Evolutionary conservation across 2,888 invertebrate species (phyloP).

Genomic region (Horisme vitalbata): DNA sequence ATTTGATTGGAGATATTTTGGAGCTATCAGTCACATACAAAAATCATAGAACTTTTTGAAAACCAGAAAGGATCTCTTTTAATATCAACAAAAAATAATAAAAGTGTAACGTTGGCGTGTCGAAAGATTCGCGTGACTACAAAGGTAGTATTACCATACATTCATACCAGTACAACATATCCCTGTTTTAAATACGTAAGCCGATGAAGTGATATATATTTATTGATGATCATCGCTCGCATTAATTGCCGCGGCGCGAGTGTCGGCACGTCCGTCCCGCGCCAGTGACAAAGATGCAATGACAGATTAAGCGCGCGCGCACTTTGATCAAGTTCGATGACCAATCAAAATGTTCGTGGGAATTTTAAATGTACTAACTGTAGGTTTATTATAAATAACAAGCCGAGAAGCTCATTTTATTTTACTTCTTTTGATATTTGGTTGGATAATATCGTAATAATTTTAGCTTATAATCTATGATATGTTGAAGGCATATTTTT

Average conservation of each 20-base stretch:
- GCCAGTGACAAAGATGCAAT: slow-evolving; percentile 77
- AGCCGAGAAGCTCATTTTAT: no score
- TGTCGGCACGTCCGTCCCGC: slow-evolving; percentile 60
- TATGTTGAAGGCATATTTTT: no score
- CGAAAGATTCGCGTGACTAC: slow-evolving; percentile 64
- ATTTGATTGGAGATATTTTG: no score
- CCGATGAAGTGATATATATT: slow-evolving; percentile 80
- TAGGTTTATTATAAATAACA: no score
- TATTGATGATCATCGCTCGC: slow-evolving; percentile 77
- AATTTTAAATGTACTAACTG: slow-evolving; percentile 26
- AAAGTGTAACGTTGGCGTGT: slow-evolving; percentile 22
- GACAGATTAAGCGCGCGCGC: slow-evolving; percentile 63
- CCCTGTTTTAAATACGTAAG: slow-evolving; percentile 67
- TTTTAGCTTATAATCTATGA: no score
- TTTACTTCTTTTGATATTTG: no score
- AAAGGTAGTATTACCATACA: slow-evolving; percentile 32
- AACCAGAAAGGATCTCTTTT: no score
- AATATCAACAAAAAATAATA: no score
- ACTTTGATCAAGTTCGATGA: slow-evolving; percentile 76
- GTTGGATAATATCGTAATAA: no score
- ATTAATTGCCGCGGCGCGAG: slow-evolving; percentile 78
- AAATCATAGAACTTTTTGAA: no score
- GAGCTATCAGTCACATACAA: no score
- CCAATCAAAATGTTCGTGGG: slow-evolving; percentile 71
- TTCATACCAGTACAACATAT: slow-evolving; percentile 65